Evolutionary conservation across 1,140 invertebrate genomes (phyloP), one percentile per base, ranked within the genome.

Genomic region (Leptinotarsa lineolata): DNA sequence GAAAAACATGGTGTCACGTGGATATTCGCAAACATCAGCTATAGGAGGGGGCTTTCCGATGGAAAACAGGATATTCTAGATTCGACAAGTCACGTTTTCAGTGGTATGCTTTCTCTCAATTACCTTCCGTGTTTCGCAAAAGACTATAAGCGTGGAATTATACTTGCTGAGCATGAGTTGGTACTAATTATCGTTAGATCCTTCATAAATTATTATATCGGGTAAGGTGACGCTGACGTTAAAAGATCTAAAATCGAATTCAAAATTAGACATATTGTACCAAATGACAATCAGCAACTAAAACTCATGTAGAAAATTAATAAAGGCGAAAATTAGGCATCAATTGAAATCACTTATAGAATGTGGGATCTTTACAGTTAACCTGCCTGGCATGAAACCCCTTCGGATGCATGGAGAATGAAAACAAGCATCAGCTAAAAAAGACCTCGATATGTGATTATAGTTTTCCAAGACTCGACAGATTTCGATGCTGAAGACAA

Each of bases 151-250:
- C 24, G 18, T 21, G 61, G 71, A 11, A 66, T 72, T 66, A 18
- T 66, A 12, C 44, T 64, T 66, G 44, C 65, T 48, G 48, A 48
- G 30, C 71, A 72, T 18, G 71, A 72, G 18, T 39, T 72, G 8
- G 45, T 72, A n/a, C 45, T 72, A 46, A 72, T 67, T 18, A 54
- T 72, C 13, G 71, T 46, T 22, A 44, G 71, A 16, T 64, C 39
- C 16, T 66, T 72, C 45, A 22, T 4, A 54, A 66, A 66, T 22
- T 72, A 4, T 46, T 72, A 72, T 22, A 72, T 72, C 4, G 59
- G 5, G n/a, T 2, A 61, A 61, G 59, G 2, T 20, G 5, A 61
- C 18, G 59, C 59, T 61, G 59, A 61, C 18, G n/a, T 61, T 5
- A n/a, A 20, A 18, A 61, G 1, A 61, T 20, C n/a, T 16, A 61